Conservation (phyloP, 2,888 invertebrate species). For the Ochropleura leucogaster region DNA sequence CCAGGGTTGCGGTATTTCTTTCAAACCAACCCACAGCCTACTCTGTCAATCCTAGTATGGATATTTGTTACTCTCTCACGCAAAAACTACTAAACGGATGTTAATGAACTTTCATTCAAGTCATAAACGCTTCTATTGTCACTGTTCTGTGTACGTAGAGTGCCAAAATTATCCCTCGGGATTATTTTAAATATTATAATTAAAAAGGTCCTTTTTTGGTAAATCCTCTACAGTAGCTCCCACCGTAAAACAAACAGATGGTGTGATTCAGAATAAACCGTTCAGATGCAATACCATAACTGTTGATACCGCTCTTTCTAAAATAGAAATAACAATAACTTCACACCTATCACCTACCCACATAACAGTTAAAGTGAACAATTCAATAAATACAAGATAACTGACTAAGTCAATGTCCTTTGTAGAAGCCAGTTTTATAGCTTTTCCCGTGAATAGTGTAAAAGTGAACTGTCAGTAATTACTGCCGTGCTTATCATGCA, state of each 20-base stretch:
- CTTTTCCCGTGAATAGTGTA: conserved; percentile 39
- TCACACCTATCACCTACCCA: conserved; percentile 18
- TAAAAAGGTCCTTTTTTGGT: background rate
- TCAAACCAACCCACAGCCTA: no score
- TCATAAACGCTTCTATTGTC: no score
- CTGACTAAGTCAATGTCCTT: conserved; percentile 42
- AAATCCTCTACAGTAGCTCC: background rate
- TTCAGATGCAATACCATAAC: background rate
- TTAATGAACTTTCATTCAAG: no score
- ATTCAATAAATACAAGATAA: conserved; percentile 44
- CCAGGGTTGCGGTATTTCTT: no score
- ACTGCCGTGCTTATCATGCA: conserved; percentile 47
- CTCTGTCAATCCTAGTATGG: no score
- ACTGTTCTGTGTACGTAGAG: no score
- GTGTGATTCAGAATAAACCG: background rate
- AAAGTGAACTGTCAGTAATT: conserved; percentile 46
- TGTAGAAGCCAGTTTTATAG: conserved; percentile 33
- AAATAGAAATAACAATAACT: conserved; percentile 21
- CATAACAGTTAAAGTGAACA: conserved; percentile 37
- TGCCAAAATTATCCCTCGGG: no score
- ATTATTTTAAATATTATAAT: background rate
- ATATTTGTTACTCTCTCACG: no score
- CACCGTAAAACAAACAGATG: background rate
- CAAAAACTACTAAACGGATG: no score
- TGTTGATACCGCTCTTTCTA: background rate